Evolutionary conservation across 2,888 invertebrate species (phyloP), one percentile per base, ranked within the genome.

Genomic region (Gryllus longicercus): DNA sequence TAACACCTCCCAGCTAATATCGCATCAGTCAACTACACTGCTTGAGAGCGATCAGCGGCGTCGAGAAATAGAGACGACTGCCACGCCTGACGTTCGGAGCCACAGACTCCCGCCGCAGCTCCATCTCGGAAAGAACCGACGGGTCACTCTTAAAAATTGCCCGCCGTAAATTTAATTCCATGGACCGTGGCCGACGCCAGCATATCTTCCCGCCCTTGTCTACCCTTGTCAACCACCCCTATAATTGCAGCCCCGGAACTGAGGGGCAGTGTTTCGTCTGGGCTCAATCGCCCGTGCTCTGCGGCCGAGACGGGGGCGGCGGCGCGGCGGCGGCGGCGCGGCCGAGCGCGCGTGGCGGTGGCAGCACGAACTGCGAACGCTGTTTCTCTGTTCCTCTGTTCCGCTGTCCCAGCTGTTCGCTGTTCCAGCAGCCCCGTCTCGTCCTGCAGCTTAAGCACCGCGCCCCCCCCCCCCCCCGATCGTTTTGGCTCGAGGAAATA

Each of bases 91-190:
- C 63, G 12, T n/a, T 38, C 38, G 8, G 38, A 1, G 63, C n/a
- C 63, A n/a, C 63, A 63, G 63, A 63, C 63, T 63, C n/a, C 16
- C n/a, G 4, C n/a, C 63, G 63, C 63, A 18, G 14, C 63, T 38
- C 5, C 38, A 38, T 38, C 63, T 63, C 4, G n/a, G 63, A 63
- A 14, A n/a, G 16, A 63, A 63, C 4, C 63, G 63, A 63, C 63
- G 63, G 63, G 63, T 63, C 63, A 63, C 63, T 63, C 63, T n/a
- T 63, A 63, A 63, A 63, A 63, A 63, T 63, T 63, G 63, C 63
- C n/a, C 63, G 63, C 63, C 63, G 63, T 63, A 63, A 63, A 63
- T 63, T 63, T 63, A 14, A 63, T 63, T 63, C 63, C 63, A 63
- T 63, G 63, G 63, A 63, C 4, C 63, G 63, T 63, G n/a, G 63